These are phyloP conservation scores for Reticulitermes lucifugus DNA, from an alignment of 2,888 invertebrate species.

Conservation along the genomic window DNA sequence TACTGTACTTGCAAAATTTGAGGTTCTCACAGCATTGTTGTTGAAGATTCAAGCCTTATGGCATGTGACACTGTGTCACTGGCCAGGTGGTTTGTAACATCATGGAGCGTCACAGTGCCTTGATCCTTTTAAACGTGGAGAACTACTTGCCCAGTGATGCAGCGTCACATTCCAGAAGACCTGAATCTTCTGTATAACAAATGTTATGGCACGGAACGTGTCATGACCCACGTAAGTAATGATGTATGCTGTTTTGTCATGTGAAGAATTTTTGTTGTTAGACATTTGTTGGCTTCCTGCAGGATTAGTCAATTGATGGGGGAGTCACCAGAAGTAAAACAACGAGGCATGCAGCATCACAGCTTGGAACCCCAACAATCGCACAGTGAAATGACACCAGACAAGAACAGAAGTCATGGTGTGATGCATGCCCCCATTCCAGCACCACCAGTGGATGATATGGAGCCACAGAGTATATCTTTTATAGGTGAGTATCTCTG, in stretches of 20 bases:
- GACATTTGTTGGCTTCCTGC: not conserved
- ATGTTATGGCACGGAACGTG: no score
- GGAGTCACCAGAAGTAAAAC: constrained; percentile 59
- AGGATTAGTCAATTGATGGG: constrained; percentile 63
- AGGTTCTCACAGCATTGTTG: no score
- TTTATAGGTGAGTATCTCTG: constrained; percentile 85
- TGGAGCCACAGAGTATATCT: constrained; percentile 94
- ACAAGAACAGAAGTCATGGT: constrained; percentile 60
- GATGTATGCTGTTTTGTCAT: not conserved
- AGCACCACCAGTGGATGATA: constrained; percentile 81
- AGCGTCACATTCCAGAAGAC: no score
- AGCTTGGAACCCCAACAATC: constrained; percentile 53
- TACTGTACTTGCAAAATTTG: no score
- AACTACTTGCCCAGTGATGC: no score
- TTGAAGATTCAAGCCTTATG: no score
- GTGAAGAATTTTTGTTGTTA: not conserved
- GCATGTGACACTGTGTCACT: no score
- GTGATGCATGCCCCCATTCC: constrained; percentile 71
- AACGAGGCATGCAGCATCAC: constrained; percentile 50
- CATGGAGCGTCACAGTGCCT: no score
- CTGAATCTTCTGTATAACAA: no score
- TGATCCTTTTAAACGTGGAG: no score
- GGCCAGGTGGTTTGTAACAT: no score
- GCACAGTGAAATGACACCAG: constrained; percentile 58
- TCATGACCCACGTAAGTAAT: no score